phyloP scores from a whole-genome alignment of 1,140 invertebrate genomes.

The Drosophila sulfurigaster region DNA sequence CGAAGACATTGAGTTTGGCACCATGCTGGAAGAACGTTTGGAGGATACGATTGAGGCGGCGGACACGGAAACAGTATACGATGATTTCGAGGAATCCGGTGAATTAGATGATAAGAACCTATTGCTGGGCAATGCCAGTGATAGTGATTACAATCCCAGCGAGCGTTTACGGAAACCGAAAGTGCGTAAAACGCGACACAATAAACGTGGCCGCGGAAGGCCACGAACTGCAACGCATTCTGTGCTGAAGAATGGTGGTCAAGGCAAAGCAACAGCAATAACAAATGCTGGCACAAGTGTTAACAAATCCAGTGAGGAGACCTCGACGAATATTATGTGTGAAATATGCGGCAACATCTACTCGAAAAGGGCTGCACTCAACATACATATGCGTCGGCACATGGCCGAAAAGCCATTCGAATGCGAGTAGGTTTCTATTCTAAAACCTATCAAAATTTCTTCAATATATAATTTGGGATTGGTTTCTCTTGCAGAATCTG shows the following conservation, averaged over 20 bases:
- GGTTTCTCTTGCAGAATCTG: constrained; percentile 64
- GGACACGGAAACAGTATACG: constrained; percentile 45
- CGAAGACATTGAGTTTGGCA: constrained; percentile 71
- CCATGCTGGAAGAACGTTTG: constrained; percentile 64
- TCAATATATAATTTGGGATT: background rate
- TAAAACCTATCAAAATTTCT: background rate
- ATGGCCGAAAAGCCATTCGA: constrained; percentile 78
- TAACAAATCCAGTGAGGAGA: constrained; percentile 54
- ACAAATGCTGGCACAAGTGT: background rate
- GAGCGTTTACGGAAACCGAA: constrained; percentile 55
- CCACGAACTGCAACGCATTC: constrained; percentile 47
- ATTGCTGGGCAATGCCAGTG: constrained; percentile 51
- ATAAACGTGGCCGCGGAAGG: constrained; percentile 61
- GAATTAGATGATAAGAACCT: constrained; percentile 60
- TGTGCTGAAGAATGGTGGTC: constrained; percentile 16
- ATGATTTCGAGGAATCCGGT: constrained; percentile 41
- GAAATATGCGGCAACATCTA: constrained; percentile 82
- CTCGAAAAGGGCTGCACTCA: constrained; percentile 72
- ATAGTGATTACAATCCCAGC: constrained; percentile 67
- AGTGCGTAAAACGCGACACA: constrained; percentile 45
- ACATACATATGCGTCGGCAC: constrained; percentile 82
- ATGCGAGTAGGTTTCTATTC: constrained; percentile 69
- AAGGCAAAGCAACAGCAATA: constrained; percentile 11
- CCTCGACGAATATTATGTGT: constrained; percentile 75
- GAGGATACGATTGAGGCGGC: constrained; percentile 57